Base-by-base conservation (phyloP, 2,797 vertebrate species). In the Myotis pilosus region DNA sequence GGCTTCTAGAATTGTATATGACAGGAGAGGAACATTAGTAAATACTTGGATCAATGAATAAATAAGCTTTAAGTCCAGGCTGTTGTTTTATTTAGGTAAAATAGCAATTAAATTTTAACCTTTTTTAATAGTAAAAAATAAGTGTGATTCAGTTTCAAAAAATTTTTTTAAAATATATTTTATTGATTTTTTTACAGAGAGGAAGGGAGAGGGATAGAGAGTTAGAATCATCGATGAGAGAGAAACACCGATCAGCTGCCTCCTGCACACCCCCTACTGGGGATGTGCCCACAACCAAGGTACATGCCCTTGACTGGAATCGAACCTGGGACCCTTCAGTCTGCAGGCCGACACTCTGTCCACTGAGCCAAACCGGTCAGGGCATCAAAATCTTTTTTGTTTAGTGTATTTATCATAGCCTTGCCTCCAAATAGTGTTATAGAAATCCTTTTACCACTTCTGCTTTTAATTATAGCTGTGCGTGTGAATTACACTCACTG, bases 101-200 rank as follows among this genome's bases (percentile, higher is more conserved):
- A 33, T 0, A 85, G 11, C 25, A 82, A 66, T 89, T 92, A 84
- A n/a, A 60, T 89, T 94, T 92, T 74, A 92, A 89, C 47, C 49
- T 68, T 86, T 89, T 92, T 86, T n/a, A 64, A 62, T 91, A 83
- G 33, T 95, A 62, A 75, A 87, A 92, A 75, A 62, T 79, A 69
- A 41, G 2, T 85, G 51, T 69, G 25, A 49, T 38, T 69, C 10
- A 11, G 4, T 86, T 96, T 95, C 20, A 69, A 36, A 36, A 36
- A 36, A 36, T 36, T 36, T 2, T 36, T 36, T 36, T 36, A 2
- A 36, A 36, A 36, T 36, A 3, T 36, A 36, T 36, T 36, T 36
- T 36, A 36, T 36, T 36, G 36, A 36, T 36, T 36, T 36, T 36
- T 36, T 36, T 36, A 36, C 36, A 36, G 36, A 36, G 36, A 36